A percentile compares a stretch with the other conserved stretches of the same genome.
These are phyloP conservation scores for Helicolenus hilgendorfi DNA, from an alignment of 2,797 vertebrate genomes.

Conservation along the genomic window DNA sequence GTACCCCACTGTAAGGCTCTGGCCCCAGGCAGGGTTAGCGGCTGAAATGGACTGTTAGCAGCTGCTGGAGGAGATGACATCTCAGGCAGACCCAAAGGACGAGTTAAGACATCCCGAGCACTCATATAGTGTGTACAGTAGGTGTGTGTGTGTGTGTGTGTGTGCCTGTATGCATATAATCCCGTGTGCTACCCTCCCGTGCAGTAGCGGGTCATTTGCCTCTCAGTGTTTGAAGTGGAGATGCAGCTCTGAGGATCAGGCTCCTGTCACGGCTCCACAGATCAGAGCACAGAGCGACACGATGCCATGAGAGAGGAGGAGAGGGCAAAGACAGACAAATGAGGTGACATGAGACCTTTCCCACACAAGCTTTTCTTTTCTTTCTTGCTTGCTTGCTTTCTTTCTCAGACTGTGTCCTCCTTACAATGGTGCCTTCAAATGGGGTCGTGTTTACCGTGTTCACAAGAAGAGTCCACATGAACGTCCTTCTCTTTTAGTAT, in stretches of 20 bases:
- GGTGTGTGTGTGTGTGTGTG: neutral
- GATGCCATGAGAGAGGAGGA: slow-evolving; percentile 54
- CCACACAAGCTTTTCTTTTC: neutral
- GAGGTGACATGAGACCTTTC: slow-evolving; percentile 50
- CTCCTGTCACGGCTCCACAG: slow-evolving; percentile 65
- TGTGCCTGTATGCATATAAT: slow-evolving; percentile 28
- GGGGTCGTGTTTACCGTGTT: too few species aligned
- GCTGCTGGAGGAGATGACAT: slow-evolving; percentile 71
- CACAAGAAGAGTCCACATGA: too few species aligned
- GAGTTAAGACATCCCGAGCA: slow-evolving; percentile 64
- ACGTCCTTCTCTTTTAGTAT: neutral
- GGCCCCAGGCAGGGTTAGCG: slow-evolving; percentile 71
- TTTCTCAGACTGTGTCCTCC: neutral
- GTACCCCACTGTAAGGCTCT: slow-evolving; percentile 40
- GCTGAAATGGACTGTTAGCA: slow-evolving; percentile 72
- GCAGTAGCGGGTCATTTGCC: slow-evolving; percentile 62
- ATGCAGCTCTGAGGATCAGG: slow-evolving; percentile 63
- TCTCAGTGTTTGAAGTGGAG: slow-evolving; percentile 75
- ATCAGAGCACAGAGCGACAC: slow-evolving; percentile 66
- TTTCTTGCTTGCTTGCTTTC: neutral
- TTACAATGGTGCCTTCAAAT: neutral
- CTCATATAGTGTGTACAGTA: slow-evolving; percentile 14
- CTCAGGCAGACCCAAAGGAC: slow-evolving; percentile 58
- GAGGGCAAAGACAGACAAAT: slow-evolving; percentile 67
- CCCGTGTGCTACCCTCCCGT: slow-evolving; percentile 23